Evolutionary conservation across 2,888 invertebrate species (phyloP).

Genomic region (Oscheius sp.): DNA sequence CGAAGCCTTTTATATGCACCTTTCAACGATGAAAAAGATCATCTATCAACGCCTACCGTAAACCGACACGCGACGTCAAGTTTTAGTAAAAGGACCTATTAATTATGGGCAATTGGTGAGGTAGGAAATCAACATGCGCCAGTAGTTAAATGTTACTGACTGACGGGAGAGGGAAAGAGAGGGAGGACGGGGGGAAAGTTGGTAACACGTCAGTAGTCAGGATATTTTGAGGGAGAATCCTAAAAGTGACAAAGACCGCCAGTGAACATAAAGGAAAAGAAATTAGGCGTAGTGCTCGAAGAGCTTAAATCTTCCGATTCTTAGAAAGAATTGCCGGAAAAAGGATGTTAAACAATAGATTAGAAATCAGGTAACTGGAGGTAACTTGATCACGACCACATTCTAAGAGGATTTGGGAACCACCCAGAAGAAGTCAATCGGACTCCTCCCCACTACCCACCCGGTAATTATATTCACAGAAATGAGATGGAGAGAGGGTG

Average conservation of each 20-base stretch:
- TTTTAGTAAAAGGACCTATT: conserved; percentile 32
- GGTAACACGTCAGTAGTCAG: conserved; percentile 20
- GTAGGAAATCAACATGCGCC: conserved; percentile 24
- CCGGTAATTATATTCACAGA: too few relatives aligned
- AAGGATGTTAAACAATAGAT: too few relatives aligned
- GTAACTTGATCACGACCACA: too few relatives aligned
- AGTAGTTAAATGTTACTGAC: conserved; percentile 18
- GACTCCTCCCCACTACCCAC: too few relatives aligned
- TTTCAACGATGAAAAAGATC: conserved; percentile 14
- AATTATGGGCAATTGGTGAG: conserved; percentile 19
- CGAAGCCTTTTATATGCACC: conserved; percentile 15
- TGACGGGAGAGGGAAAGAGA: not conserved
- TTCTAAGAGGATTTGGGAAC: too few relatives aligned
- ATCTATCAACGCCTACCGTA: conserved; percentile 38
- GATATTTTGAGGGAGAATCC: not conserved
- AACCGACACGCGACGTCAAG: conserved; percentile 37
- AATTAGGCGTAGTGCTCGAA: conserved; percentile 4
- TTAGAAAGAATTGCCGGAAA: too few relatives aligned
- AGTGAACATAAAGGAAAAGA: not conserved
- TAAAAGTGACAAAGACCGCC: conserved; percentile 14
- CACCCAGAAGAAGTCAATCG: too few relatives aligned
- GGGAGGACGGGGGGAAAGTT: not conserved
- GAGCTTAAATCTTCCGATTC: not conserved
- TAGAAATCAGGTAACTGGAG: too few relatives aligned
- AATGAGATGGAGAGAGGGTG: too few relatives aligned